Conservation (phyloP, 2,113 vertebrate species). For the Tragulus kanchil region DNA sequence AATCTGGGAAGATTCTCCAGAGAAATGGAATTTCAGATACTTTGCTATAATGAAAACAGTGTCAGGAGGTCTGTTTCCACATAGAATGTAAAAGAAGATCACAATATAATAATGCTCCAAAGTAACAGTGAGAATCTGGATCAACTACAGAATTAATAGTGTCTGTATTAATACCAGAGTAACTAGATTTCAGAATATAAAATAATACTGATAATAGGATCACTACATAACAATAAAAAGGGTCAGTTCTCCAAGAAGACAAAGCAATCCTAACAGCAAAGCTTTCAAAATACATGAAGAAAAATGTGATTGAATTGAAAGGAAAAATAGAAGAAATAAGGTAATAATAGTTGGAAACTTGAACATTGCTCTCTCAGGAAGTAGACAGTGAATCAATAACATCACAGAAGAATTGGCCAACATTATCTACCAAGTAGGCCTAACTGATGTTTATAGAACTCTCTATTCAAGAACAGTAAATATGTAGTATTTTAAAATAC, state of each 20-base stretch:
- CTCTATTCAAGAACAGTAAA: neutral
- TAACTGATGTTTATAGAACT: neutral
- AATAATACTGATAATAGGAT: neutral
- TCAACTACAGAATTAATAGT: neutral
- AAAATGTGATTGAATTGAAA: neutral
- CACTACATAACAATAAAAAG: neutral
- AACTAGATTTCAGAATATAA: neutral
- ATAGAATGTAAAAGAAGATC: neutral
- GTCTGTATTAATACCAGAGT: neutral
- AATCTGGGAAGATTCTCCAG: neutral
- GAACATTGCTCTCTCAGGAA: neutral
- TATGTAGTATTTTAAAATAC: neutral
- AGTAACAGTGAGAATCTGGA: neutral
- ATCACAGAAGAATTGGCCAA: neutral
- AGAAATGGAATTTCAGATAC: neutral
- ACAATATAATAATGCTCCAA: neutral
- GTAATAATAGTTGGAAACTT: neutral
- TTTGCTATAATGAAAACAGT: neutral
- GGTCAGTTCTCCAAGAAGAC: neutral
- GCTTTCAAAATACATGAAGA: neutral
- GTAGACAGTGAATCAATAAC: neutral
- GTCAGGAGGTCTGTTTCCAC: neutral
- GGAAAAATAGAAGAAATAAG: neutral
- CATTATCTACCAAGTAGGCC: neutral
- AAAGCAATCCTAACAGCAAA: neutral